Evolutionary conservation across 2,113 vertebrate species (phyloP).

Genomic region (Shinisaurus crocodilurus): DNA sequence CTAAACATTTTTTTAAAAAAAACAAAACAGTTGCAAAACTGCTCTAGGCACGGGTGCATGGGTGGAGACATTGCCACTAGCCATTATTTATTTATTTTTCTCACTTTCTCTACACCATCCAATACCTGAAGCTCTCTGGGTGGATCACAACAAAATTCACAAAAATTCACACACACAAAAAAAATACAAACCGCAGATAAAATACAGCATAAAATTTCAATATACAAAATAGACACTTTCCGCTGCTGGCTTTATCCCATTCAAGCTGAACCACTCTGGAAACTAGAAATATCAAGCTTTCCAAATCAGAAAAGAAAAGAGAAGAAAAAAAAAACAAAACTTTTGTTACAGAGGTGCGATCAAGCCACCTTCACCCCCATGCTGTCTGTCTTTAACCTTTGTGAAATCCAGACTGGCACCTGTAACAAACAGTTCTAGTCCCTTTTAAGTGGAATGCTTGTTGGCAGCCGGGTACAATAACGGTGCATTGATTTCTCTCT

Average conservation of each 20-base stretch:
- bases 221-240: background rate
- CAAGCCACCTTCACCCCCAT: background rate
- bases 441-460: slow-evolving; percentile 48
- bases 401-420: slow-evolving; percentile 50
- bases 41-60: background rate
- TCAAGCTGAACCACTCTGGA: background rate
- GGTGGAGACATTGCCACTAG: background rate
- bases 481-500: slow-evolving; percentile 69
- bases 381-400: background rate
- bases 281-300: background rate
- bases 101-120: too few relatives aligned
- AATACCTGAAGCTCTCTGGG: too few relatives aligned
- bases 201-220: too few relatives aligned
- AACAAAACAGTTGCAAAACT: background rate
- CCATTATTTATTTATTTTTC: background rate
- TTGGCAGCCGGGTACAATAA: slow-evolving; percentile 61
- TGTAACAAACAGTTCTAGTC: slow-evolving; percentile 59
- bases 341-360: background rate
- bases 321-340: background rate
- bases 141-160: too few relatives aligned
- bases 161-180: too few relatives aligned
- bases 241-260: background rate
- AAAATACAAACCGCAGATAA: too few relatives aligned
- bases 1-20: background rate
- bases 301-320: background rate